Conservation (phyloP, 2,888 invertebrate species). For the Himalopsyche japonica region DNA sequence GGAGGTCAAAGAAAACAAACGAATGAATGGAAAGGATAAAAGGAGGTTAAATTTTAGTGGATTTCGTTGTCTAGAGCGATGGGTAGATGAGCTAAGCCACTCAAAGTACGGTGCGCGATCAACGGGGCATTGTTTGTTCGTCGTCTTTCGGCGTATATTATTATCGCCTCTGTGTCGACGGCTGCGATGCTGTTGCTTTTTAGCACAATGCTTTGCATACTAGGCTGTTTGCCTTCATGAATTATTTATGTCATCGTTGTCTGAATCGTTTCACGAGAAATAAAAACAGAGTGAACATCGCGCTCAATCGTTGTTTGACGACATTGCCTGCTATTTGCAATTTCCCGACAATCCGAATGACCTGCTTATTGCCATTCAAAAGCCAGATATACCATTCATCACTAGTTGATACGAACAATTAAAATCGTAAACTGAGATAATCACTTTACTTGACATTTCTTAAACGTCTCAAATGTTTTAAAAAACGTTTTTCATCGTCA, state of each 20-base stretch:
- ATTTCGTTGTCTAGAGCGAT: conserved; percentile 23
- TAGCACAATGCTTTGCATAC: conserved; percentile 17
- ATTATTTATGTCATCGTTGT: conserved; percentile 28
- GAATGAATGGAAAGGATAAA: conserved; percentile 1
- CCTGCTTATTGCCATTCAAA: neutral
- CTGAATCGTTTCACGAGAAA: conserved; percentile 11
- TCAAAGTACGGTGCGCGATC: neutral
- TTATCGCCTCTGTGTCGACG: neutral
- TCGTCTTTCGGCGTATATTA: conserved; percentile 15
- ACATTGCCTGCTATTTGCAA: conserved; percentile 17
- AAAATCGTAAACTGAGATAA: no score
- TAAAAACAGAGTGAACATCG: conserved; percentile 16
- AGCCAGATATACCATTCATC: neutral
- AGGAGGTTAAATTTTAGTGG: conserved; percentile 23
- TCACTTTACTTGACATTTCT: no score
- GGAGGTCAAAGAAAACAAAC: conserved; percentile 1
- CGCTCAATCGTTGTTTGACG: conserved; percentile 14
- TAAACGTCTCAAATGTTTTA: no score
- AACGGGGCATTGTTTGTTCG: conserved; percentile 10
- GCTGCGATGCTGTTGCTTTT: conserved; percentile 13
- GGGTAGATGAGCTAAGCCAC: conserved; percentile 12
- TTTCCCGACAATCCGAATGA: conserved; percentile 2
- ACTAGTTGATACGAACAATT: neutral
- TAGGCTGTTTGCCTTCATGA: conserved; percentile 27
- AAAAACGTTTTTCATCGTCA: no score